phyloP scores from a whole-genome alignment of 2,888 invertebrate species.

The Ditylenchus weischeri region DNA sequence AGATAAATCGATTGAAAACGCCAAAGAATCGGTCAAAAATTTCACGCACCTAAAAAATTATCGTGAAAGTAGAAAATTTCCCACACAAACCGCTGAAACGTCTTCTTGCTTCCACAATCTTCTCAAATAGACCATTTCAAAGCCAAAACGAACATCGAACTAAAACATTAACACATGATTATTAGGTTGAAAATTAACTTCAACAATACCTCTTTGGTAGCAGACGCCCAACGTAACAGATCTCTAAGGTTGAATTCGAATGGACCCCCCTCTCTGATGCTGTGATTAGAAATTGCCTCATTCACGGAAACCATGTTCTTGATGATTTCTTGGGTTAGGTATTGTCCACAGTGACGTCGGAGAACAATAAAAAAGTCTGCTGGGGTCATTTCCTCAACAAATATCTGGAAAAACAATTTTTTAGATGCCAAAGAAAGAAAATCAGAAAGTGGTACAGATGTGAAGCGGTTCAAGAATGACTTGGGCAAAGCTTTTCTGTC shows the following conservation, averaged over 20 bases:
- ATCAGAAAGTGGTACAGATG: conserved; percentile 57
- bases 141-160: conserved; percentile 27
- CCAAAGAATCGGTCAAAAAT: neutral
- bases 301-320: conserved; percentile 54
- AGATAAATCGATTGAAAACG: neutral
- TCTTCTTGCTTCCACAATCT: conserved; percentile 79
- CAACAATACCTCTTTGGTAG: conserved; percentile 13
- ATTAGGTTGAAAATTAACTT: neutral
- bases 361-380: conserved; percentile 32
- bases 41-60: neutral
- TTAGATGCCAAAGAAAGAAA: too few species aligned
- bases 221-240: conserved; percentile 84
- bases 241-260: conserved; percentile 97
- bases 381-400: conserved; percentile 43
- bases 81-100: conserved; percentile 64
- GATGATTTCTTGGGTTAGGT: conserved; percentile 20
- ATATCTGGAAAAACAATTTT: conserved; percentile 30
- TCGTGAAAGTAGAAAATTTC: too few species aligned
- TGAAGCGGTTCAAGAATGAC: conserved; percentile 94
- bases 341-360: conserved; percentile 10
- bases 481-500: conserved; percentile 89
- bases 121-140: conserved; percentile 72
- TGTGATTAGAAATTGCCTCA: conserved; percentile 72
- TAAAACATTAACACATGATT: conserved; percentile 4
- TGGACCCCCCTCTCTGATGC: conserved; percentile 66